Conservation (phyloP, 92 coral and sea anemone genomes). For the Anthopleura xanthogrammica region DNA sequence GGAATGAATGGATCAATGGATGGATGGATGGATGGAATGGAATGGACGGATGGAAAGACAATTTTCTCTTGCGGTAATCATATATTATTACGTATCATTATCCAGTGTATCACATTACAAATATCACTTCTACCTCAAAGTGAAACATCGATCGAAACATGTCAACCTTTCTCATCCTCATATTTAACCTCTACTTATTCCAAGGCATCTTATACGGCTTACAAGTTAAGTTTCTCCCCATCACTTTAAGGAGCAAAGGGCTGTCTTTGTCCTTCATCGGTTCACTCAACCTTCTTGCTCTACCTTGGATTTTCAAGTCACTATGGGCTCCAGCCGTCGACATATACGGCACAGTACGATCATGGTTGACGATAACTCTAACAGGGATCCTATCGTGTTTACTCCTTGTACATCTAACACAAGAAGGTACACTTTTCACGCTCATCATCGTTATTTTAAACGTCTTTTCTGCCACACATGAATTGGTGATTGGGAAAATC, state of each 20-base stretch:
- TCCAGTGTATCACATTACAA: not conserved
- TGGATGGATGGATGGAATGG: not conserved
- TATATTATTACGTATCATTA: no score
- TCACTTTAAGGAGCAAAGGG: conserved; percentile 67
- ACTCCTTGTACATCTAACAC: conserved; percentile 27
- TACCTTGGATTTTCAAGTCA: conserved; percentile 91
- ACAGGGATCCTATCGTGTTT: conserved; percentile 62
- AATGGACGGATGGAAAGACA: no score
- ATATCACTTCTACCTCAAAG: not conserved
- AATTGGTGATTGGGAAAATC: conserved; percentile 70
- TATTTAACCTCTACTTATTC: conserved; percentile 66
- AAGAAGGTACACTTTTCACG: conserved; percentile 22
- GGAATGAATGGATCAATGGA: not conserved
- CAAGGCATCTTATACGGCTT: conserved; percentile 94
- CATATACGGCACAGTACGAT: conserved; percentile 37
- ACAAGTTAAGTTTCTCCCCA: conserved; percentile 83
- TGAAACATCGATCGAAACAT: not conserved
- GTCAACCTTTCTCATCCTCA: conserved; percentile 6
- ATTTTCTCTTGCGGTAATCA: no score
- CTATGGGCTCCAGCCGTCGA: conserved; percentile 92
- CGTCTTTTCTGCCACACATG: conserved; percentile 74
- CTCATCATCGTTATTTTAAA: conserved; percentile 43
- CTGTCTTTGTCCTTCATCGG: conserved; percentile 68
- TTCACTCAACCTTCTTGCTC: conserved; percentile 63
- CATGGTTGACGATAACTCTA: conserved; percentile 60